A percentile compares a stretch with the other conserved stretches of the same genome.
Evolutionary conservation across 2,113 vertebrate genomes (phyloP).

Genomic region (Suncus etruscus): DNA sequence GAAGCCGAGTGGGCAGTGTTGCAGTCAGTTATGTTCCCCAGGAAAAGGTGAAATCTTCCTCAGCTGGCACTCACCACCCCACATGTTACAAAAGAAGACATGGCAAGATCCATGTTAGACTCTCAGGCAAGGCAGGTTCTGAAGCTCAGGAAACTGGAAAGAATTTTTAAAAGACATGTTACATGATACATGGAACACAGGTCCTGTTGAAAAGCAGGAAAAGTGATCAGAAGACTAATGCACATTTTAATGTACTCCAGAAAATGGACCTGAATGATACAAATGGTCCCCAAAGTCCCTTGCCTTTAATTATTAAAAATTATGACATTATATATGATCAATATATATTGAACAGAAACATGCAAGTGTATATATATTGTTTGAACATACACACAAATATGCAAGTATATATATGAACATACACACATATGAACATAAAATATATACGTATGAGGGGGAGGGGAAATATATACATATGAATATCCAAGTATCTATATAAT

Average conservation of each 20-base stretch:
- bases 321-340: background rate
- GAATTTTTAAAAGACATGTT: background rate
- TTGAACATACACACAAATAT: no score
- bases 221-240: no score
- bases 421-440: no score
- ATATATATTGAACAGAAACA: constrained; percentile 1
- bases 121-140: background rate
- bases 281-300: background rate
- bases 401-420: no score
- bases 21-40: background rate
- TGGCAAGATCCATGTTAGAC: background rate
- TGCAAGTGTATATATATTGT: no score
- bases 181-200: background rate
- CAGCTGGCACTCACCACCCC: background rate
- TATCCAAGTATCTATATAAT: no score
- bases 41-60: background rate
- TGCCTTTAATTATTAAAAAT: background rate
- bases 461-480: no score
- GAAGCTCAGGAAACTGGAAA: background rate
- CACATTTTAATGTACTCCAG: background rate
- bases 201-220: background rate
- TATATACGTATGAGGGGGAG: no score
- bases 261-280: background rate
- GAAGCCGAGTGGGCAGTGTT: background rate
- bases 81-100: background rate